Base-by-base conservation (phyloP, 2,888 invertebrate species). In the Cheilosia vernalis region DNA sequence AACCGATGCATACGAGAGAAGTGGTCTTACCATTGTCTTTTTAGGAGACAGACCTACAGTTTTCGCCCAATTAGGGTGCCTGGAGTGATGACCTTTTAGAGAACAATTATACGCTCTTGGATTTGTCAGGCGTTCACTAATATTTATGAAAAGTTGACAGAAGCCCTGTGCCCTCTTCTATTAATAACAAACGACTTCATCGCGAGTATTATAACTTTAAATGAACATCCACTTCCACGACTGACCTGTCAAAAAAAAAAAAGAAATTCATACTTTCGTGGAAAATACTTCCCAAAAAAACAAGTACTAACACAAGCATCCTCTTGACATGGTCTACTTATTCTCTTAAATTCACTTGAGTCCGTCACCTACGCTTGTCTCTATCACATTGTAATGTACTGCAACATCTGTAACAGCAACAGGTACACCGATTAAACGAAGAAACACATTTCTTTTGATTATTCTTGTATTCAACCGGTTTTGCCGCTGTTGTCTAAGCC, bases 401-500 rank as follows among this genome's bases (percentile, higher is more conserved):
- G 64, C 63, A 63, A 55, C 37, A 44, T 51, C 24, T 19, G 10
- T 9, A 27, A 61, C 61, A 42, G 51, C 61, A 74, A 64, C 64
- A 74, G 61, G 61, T 72, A 55, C 47, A 37, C 49, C 17, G 37
- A 40, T 13, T 33, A 70, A 49, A n/a, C 13, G 24, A 60, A 49
- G 15, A 60, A 21, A 17, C 19, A 33, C 51, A 66, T 53, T 56
- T 67, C 67, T 53, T 60, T 44, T 21, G 33, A 33, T 44, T 17
- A 44, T n/a, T 24, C 33, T 47, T 17, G 19, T 42, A 4, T 4
- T 47, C 4, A 74, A 74, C 64, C 58, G 64, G 64, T 49, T 44
- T 44, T 17, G 37, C 47, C 55, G 42, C 13, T 37, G 49, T 7
- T 64, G 74, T 64, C 74, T 47, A 74, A 74, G 49, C n/a, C 64